Evolutionary conservation across 1,140 invertebrate species (phyloP), one percentile per base, ranked within the genome.

Genomic region (Monochamus saltuarius): DNA sequence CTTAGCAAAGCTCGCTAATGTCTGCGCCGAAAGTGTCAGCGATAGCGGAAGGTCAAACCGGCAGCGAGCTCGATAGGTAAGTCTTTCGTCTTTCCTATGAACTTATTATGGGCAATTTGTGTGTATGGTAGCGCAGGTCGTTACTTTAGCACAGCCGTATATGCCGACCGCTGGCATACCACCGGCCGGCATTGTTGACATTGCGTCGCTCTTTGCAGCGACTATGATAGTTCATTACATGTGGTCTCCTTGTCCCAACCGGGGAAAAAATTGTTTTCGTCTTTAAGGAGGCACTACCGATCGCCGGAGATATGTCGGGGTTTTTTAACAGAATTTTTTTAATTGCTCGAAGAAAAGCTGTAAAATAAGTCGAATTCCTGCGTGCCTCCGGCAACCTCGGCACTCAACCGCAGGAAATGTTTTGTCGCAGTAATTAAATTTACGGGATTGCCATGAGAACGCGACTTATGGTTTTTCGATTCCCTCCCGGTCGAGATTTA

Each of bases 61-160:
- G 35, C 29, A n/a, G 22, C 19, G 38, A 57, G n/a, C 43, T 36
- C 47, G 42, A 49, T 56, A 49, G 36, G 40, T 56, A 51, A 55
- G 43, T 52, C 29, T 51, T 65, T 65, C 62, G 43, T 52, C 29
- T 51, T 65, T 65, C 62, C 59, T 56, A 37, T 62, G 60, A 68
- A 68, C 59, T 62, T 38, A 68, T 68, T 68, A 68, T 62, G 47
- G 59, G 66, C 61, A 68, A 68, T 68, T 68, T 68, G 66, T 68
- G 64, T 68, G 66, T 66, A 58, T 56, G 39, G 55, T 52, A 51
- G 66, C 61, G 47, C 47, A 55, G 56, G 36, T 64, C 57, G 60
- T 68, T 62, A 68, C 54, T 29, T 65, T 59, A 65, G 42, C 45
- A 62, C 49, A 59, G 47, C 60, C 56, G 60, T 65, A 62, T 62